A percentile compares a stretch with the other conserved stretches of the same genome.
Evolutionary conservation across 2,888 invertebrate species (phyloP).

Genomic region (Bombylius discolor): DNA sequence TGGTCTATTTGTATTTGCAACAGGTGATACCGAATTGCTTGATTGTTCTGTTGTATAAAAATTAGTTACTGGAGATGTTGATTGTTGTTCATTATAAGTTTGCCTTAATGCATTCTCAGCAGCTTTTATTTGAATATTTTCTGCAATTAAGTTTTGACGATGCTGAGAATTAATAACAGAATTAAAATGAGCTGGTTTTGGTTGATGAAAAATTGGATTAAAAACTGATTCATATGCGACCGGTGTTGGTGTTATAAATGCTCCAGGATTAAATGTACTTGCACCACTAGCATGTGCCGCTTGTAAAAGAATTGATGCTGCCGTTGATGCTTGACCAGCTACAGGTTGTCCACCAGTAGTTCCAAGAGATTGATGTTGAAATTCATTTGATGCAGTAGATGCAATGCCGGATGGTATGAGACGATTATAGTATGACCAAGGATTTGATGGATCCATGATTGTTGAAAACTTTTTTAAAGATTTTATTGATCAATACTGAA

Average conservation of each 20-base stretch:
- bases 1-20: neutral
- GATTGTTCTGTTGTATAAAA: neutral
- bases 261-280: constrained; percentile 48
- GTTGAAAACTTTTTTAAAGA: too few species aligned
- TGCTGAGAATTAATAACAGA: constrained; percentile 49
- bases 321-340: constrained; percentile 49
- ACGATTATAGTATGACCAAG: constrained; percentile 47
- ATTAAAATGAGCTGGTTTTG: constrained; percentile 61
- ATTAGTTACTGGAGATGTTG: neutral
- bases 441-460: constrained; percentile 76
- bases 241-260: constrained; percentile 60
- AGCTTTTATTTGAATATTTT: constrained; percentile 41
- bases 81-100: constrained; percentile 1
- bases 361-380: constrained; percentile 56
- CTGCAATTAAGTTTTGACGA: constrained; percentile 43
- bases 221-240: constrained; percentile 73
- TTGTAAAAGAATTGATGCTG: constrained; percentile 45
- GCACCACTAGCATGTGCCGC: constrained; percentile 46
- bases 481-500: too few species aligned
- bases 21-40: neutral
- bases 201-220: constrained; percentile 69
- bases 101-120: constrained; percentile 30
- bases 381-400: constrained; percentile 34
- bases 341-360: constrained; percentile 28
- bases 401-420: neutral